Conservation (phyloP, 2,888 invertebrate species). For the Nebria brevicollis region DNA sequence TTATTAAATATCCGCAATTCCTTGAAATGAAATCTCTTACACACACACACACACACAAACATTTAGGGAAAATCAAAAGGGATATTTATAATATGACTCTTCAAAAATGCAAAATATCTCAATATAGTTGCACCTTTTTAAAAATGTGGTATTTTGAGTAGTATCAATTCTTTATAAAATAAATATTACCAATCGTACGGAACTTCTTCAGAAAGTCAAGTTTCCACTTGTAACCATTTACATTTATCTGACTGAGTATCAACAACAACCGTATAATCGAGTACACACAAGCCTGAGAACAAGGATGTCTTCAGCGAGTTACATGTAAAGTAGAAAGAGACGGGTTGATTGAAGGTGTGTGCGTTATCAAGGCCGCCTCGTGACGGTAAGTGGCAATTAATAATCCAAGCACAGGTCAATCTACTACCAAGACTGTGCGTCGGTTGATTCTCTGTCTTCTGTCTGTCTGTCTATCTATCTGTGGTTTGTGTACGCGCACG, state of each 20-base stretch:
- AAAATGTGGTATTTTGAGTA: no score
- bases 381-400: constrained; percentile 41
- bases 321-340: not conserved
- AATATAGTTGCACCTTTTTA: no score
- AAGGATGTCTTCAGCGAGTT: not conserved
- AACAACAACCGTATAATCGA: no score
- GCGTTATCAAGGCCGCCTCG: constrained; percentile 37
- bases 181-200: not conserved
- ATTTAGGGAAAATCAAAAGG: no score
- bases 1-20: no score
- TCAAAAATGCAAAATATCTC: no score
- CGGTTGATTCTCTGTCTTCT: not conserved
- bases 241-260: not conserved
- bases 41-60: no score
- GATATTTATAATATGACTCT: no score
- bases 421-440: constrained; percentile 15
- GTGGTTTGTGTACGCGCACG: not conserved
- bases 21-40: no score
- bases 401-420: constrained; percentile 44
- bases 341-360: constrained; percentile 9
- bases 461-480: not conserved
- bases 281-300: not conserved
- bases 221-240: not conserved
- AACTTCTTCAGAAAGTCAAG: not conserved
- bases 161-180: not conserved